Evolutionary conservation across 1,140 invertebrate species (phyloP).

Genomic region (Calephelis nemesis): DNA sequence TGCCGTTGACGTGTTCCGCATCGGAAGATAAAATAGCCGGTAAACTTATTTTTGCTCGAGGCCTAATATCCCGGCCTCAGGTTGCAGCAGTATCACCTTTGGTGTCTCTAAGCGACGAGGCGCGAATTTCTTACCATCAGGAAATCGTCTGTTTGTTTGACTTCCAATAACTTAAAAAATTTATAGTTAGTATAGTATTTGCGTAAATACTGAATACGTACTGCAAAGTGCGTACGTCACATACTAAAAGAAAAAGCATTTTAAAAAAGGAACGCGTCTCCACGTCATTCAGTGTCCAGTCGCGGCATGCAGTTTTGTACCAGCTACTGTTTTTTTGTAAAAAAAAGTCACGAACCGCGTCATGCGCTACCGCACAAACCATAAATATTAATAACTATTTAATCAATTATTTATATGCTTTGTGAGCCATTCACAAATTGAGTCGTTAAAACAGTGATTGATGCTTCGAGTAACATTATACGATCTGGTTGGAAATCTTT

Average conservation of each 20-base stretch:
- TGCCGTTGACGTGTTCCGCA: too few species aligned
- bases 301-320: conserved; percentile 60
- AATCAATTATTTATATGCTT: conserved; percentile 54
- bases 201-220: neutral
- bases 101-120: too few species aligned
- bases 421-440: conserved; percentile 49
- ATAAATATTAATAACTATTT: conserved; percentile 65
- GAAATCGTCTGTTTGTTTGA: too few species aligned
- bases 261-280: conserved; percentile 51
- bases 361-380: conserved; percentile 53
- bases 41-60: too few species aligned
- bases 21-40: too few species aligned
- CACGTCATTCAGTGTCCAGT: conserved; percentile 58
- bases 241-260: conserved; percentile 40
- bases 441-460: conserved; percentile 42
- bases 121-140: too few species aligned
- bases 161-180: too few species aligned
- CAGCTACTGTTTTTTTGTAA: conserved; percentile 65
- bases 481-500: conserved; percentile 18
- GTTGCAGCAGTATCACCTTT: too few species aligned
- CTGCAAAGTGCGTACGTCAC: conserved; percentile 24
- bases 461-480: conserved; percentile 31
- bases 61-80: too few species aligned
- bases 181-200: neutral
- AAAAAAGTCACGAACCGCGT: conserved; percentile 52